Conservation (phyloP, 2,888 invertebrate species). For the Ectemnius lituratus region DNA sequence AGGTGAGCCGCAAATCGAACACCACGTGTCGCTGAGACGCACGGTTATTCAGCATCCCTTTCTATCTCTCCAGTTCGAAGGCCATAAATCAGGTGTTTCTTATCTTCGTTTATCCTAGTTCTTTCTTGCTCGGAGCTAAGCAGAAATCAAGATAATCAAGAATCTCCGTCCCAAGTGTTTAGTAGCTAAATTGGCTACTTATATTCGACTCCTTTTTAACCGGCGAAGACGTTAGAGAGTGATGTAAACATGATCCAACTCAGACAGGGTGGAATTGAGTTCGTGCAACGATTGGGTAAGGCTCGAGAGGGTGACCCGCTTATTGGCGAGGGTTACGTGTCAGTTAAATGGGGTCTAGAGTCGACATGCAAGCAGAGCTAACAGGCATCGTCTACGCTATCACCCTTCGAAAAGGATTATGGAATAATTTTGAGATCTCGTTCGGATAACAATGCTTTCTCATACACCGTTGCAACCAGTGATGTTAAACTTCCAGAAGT, state of each 20-base stretch:
- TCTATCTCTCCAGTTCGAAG: constrained; percentile 54
- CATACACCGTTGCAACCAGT: too few species aligned
- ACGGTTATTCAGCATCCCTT: constrained; percentile 23
- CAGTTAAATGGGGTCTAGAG: constrained; percentile 46
- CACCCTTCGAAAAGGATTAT: constrained; percentile 66
- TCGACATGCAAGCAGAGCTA: constrained; percentile 60
- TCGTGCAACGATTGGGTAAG: constrained; percentile 13
- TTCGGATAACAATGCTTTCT: constrained; percentile 50
- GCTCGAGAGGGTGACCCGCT: constrained; percentile 34
- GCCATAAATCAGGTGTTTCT: constrained; percentile 60
- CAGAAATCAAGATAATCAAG: too few species aligned
- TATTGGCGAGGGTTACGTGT: constrained; percentile 55
- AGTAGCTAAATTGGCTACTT: too few species aligned
- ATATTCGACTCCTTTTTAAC: too few species aligned
- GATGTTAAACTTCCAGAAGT: too few species aligned
- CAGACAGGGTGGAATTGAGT: too few species aligned
- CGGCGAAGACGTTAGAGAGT: too few species aligned
- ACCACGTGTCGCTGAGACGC: constrained; percentile 7
- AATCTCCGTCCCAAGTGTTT: too few species aligned
- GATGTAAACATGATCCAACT: too few species aligned
- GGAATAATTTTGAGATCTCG: constrained; percentile 66
- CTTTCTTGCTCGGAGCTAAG: constrained; percentile 1
- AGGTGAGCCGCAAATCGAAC: constrained; percentile 24
- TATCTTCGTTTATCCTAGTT: constrained; percentile 25
- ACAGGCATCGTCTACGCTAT: constrained; percentile 64